Percentiles rank a stretch among this genome's conserved stretches.
These are phyloP conservation scores for Pseudotriccus pelzelni DNA, from an alignment of 2,797 vertebrate species.

Conservation along the genomic window DNA sequence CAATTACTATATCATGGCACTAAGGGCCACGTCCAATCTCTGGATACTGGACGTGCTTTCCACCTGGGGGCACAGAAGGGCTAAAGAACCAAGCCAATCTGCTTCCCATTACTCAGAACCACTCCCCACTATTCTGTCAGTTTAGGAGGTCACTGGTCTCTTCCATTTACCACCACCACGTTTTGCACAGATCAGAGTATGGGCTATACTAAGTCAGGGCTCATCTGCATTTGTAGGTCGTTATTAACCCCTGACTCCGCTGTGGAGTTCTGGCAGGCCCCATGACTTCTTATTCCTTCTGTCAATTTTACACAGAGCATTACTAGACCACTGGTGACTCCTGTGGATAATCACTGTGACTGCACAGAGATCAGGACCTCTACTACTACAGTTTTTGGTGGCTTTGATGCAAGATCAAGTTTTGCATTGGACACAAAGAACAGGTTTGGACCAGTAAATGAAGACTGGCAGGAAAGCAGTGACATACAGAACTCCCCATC, in stretches of 20 bases:
- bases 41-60: background rate
- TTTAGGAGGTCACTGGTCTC: background rate
- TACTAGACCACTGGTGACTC: background rate
- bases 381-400: background rate
- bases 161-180: background rate
- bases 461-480: background rate
- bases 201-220: background rate
- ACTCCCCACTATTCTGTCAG: background rate
- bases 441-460: background rate
- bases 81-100: background rate
- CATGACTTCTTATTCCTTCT: background rate
- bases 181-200: background rate
- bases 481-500: background rate
- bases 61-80: background rate
- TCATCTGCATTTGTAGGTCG: background rate
- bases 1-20: too few relatives aligned
- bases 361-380: background rate
- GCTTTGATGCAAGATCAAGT: background rate
- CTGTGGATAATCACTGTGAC: background rate
- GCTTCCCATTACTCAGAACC: background rate
- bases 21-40: too few relatives aligned
- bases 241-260: background rate
- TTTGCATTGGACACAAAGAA: background rate
- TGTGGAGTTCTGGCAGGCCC: background rate
- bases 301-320: background rate